phyloP scores from a whole-genome alignment of 1,140 invertebrate genomes.

The Pectinophora gossypiella region DNA sequence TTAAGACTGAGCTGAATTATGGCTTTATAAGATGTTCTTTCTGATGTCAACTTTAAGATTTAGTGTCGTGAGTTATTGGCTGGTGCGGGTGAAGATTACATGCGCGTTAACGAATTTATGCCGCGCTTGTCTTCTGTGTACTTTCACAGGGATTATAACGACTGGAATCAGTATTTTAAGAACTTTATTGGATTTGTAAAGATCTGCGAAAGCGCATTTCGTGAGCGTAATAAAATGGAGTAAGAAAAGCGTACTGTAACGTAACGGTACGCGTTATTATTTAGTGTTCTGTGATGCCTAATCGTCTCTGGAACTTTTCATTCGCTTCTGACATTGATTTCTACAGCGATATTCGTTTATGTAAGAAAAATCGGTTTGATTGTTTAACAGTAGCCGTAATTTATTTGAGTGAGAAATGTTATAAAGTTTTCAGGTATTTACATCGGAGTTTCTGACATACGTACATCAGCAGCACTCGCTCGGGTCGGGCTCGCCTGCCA shows the following conservation, averaged over 20 bases:
- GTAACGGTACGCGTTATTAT: no score
- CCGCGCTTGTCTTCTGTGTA: slow-evolving; percentile 47
- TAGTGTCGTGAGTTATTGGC: slow-evolving; percentile 61
- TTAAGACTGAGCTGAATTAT: slow-evolving; percentile 57
- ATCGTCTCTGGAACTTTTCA: not conserved
- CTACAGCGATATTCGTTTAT: not conserved
- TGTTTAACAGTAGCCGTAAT: not conserved
- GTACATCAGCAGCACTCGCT: slow-evolving; percentile 40
- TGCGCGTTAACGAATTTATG: slow-evolving; percentile 68
- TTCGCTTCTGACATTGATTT: not conserved
- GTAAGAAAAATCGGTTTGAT: not conserved
- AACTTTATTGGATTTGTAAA: slow-evolving; percentile 58
- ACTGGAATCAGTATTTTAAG: slow-evolving; percentile 53
- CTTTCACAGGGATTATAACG: slow-evolving; percentile 52
- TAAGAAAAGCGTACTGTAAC: no score
- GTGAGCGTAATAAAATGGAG: slow-evolving; percentile 45
- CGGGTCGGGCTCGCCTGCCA: slow-evolving; percentile 38
- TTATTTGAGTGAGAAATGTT: not conserved
- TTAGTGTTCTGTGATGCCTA: no score
- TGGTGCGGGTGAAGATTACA: slow-evolving; percentile 62
- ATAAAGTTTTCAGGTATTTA: slow-evolving; percentile 7
- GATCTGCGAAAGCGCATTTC: slow-evolving; percentile 44
- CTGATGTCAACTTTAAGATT: slow-evolving; percentile 73
- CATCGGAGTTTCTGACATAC: slow-evolving; percentile 37
- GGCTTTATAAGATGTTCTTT: slow-evolving; percentile 69